Conservation (phyloP, 2,113 vertebrate species). For the Malurus cyaneus region DNA sequence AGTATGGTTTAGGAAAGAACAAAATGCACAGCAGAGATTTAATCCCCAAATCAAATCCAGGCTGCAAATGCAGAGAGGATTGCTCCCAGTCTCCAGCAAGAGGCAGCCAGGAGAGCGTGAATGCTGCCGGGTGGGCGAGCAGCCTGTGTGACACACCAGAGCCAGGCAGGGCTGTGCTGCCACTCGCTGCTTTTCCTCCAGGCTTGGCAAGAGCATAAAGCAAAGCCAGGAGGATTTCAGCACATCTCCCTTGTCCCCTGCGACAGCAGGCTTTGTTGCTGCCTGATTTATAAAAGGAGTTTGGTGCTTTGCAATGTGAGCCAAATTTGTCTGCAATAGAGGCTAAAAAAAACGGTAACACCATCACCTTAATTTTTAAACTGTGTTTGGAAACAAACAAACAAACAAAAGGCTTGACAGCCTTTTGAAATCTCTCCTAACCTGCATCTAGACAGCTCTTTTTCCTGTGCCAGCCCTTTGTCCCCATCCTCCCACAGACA, state of each 20-base stretch:
- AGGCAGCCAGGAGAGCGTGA: not conserved
- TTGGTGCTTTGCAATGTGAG: not conserved
- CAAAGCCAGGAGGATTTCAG: not conserved
- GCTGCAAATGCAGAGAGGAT: not conserved
- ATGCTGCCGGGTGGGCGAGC: not conserved
- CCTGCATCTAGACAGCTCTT: not conserved
- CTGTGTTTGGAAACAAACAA: not conserved
- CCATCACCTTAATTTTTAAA: not conserved
- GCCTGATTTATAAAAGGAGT: not conserved
- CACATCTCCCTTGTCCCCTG: not conserved
- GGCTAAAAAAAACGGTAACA: not conserved
- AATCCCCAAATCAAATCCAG: constrained; percentile 24
- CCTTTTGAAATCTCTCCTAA: not conserved
- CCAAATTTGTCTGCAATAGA: not conserved
- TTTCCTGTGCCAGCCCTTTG: not conserved
- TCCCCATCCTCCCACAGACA: not conserved
- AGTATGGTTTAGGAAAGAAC: not conserved
- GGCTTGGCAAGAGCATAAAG: constrained; percentile 18
- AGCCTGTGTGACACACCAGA: not conserved
- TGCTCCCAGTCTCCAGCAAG: not conserved
- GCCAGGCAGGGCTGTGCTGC: not conserved
- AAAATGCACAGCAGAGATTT: not conserved
- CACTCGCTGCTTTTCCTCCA: not conserved
- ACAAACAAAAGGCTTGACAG: not conserved
- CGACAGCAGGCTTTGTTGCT: not conserved